phyloP scores from a whole-genome alignment of 2,113 vertebrate genomes.

The Syngnathoides biaculeatus region DNA sequence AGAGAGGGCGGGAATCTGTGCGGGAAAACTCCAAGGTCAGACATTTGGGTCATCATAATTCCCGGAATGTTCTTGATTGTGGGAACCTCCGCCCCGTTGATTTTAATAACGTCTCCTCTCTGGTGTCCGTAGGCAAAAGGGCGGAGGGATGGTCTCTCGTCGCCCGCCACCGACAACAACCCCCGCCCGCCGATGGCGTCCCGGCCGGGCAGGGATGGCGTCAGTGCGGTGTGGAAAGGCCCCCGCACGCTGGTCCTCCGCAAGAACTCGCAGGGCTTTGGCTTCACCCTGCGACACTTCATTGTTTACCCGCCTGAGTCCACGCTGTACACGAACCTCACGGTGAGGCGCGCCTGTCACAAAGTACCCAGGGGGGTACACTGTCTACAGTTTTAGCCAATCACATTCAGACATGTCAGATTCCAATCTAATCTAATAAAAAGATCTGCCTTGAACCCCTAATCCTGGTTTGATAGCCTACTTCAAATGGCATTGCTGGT shows the following conservation, averaged over 20 bases:
- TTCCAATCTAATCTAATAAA: no score
- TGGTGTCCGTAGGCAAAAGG: conserved; percentile 72
- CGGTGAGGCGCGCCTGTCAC: conserved; percentile 71
- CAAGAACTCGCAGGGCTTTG: conserved; percentile 89
- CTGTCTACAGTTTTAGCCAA: no score
- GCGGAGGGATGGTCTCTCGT: conserved; percentile 82
- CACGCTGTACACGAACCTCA: conserved; percentile 77
- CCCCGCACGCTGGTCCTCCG: conserved; percentile 84
- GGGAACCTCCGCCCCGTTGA: background rate
- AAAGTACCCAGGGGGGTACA: background rate
- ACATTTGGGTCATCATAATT: background rate
- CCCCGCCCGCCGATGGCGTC: conserved; percentile 74
- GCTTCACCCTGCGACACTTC: conserved; percentile 96
- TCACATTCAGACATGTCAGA: no score
- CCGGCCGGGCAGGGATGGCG: conserved; percentile 70
- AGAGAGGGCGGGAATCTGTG: conserved; percentile 36
- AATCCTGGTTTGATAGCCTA: background rate
- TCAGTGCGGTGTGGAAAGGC: conserved; percentile 81
- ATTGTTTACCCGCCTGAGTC: conserved; percentile 97
- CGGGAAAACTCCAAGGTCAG: conserved; percentile 26
- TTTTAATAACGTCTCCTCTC: background rate
- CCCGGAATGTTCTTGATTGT: background rate
- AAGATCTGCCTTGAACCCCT: background rate
- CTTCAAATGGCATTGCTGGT: no score
- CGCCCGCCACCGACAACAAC: conserved; percentile 76